These are phyloP conservation scores for Hirtodrosophila confusa DNA, from an alignment of 2,888 invertebrate species.

Conservation along the genomic window DNA sequence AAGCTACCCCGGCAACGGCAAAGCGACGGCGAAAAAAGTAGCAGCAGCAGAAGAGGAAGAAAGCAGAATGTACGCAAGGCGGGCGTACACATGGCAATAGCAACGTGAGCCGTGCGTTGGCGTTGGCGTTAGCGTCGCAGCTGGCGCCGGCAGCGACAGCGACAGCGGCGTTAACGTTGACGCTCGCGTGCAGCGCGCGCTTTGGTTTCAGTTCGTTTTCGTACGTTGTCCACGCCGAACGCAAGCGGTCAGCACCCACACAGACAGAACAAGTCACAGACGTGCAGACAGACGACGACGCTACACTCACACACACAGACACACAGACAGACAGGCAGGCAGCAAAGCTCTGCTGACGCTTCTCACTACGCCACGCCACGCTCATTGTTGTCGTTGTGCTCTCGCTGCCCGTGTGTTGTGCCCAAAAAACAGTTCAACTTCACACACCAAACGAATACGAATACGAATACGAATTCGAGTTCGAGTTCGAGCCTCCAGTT, in stretches of 20 bases:
- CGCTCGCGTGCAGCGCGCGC: slow-evolving; percentile 70
- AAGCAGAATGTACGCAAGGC: slow-evolving; percentile 17
- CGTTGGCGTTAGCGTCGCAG: slow-evolving; percentile 48
- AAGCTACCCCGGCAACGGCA: slow-evolving; percentile 39
- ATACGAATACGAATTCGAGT: slow-evolving; percentile 4
- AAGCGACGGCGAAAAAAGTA: slow-evolving; percentile 13
- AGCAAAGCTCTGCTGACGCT: slow-evolving; percentile 21
- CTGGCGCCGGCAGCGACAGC: slow-evolving; percentile 45
- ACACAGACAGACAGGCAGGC: slow-evolving; percentile 8
- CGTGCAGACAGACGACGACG: slow-evolving; percentile 17
- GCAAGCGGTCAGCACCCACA: slow-evolving; percentile 62
- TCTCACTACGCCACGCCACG: background rate
- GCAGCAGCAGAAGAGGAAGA: background rate
- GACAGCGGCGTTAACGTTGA: slow-evolving; percentile 20
- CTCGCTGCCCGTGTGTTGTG: slow-evolving; percentile 36
- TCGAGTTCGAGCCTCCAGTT: too few species aligned
- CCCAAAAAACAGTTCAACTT: slow-evolving; percentile 43
- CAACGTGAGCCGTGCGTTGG: slow-evolving; percentile 27
- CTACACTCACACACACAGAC: slow-evolving; percentile 17
- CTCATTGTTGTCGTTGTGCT: slow-evolving; percentile 10
- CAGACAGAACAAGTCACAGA: slow-evolving; percentile 24
- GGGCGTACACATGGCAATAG: slow-evolving; percentile 3
- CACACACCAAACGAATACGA: slow-evolving; percentile 11
- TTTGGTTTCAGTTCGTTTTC: slow-evolving; percentile 81
- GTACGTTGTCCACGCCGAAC: slow-evolving; percentile 77